phyloP scores from a whole-genome alignment of 1,140 invertebrate species.

The Nephotettix cincticeps region DNA sequence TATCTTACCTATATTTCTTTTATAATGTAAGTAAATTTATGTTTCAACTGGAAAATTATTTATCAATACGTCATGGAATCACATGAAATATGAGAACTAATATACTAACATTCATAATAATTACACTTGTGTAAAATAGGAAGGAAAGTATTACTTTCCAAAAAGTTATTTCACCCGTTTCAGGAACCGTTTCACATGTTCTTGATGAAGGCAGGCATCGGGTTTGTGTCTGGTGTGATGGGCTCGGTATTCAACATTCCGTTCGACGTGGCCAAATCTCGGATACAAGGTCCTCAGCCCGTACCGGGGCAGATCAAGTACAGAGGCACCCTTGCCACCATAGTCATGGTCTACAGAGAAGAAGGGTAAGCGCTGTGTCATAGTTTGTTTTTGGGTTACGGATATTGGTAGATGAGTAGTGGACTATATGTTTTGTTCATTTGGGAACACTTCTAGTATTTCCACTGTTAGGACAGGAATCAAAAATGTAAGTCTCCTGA shows the following conservation, averaged over 20 bases:
- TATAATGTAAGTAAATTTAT: too few species aligned
- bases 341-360: constrained; percentile 74
- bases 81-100: constrained; percentile 41
- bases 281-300: constrained; percentile 91
- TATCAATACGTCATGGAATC: too few species aligned
- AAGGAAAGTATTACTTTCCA: background rate
- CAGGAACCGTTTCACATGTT: constrained; percentile 70
- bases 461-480: too few species aligned
- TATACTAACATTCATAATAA: background rate
- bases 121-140: background rate
- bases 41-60: too few species aligned
- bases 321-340: constrained; percentile 69
- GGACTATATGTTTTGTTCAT: too few species aligned
- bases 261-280: constrained; percentile 93
- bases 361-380: constrained; percentile 92
- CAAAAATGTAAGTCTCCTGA: too few species aligned
- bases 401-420: too few species aligned
- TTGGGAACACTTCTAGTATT: too few species aligned
- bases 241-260: constrained; percentile 90
- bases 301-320: constrained; percentile 72
- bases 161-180: constrained; percentile 37
- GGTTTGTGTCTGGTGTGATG: constrained; percentile 80
- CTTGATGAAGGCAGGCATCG: constrained; percentile 69
- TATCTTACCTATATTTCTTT: too few species aligned
- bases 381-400: too few species aligned